Evolutionary conservation across 2,888 invertebrate genomes (phyloP).

Genomic region (Drepanosiphum platanoidis): DNA sequence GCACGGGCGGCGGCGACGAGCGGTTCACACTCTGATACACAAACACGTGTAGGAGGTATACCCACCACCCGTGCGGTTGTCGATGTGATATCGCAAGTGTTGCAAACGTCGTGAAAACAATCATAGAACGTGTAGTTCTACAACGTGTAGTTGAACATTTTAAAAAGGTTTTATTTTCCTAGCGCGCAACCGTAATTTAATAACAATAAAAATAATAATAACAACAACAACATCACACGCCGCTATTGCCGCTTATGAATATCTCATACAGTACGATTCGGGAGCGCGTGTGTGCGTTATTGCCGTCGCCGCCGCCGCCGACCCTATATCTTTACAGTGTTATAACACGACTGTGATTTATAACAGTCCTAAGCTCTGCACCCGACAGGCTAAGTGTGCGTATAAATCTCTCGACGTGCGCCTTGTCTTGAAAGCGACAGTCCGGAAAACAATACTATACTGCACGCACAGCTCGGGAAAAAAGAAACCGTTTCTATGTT

Average conservation of each 20-base stretch:
- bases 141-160: background rate
- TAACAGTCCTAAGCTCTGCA: conserved; percentile 52
- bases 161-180: background rate
- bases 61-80: background rate
- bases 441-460: conserved; percentile 54
- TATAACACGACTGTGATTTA: conserved; percentile 59
- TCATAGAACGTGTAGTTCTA: background rate
- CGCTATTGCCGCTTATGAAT: conserved; percentile 36
- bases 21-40: no score
- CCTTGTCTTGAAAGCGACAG: conserved; percentile 57
- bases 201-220: conserved; percentile 1
- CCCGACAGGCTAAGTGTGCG: conserved; percentile 59
- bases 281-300: background rate
- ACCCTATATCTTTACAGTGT: background rate
- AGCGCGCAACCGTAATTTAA: background rate
- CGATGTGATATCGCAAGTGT: background rate
- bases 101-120: background rate
- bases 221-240: background rate
- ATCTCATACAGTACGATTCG: background rate
- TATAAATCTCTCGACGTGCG: conserved; percentile 54
- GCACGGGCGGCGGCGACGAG: no score
- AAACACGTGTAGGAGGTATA: background rate
- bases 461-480: background rate
- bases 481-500: conserved; percentile 47
- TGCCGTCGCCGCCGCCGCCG: background rate